Evolutionary conservation across 2,113 vertebrate species (phyloP).

Genomic region (Ciconia boyciana): DNA sequence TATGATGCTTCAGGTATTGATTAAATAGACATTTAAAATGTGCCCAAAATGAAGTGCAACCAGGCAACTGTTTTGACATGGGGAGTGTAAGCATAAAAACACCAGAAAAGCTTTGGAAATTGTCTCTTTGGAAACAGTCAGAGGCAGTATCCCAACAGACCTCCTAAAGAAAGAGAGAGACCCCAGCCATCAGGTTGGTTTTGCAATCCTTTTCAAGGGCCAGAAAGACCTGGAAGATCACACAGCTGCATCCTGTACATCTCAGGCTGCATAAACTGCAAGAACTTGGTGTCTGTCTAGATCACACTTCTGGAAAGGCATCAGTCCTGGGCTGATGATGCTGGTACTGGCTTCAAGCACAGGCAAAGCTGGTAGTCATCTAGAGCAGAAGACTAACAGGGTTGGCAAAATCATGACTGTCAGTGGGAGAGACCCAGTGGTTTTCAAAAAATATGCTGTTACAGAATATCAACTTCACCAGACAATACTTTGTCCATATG

Average conservation of each 20-base stretch:
- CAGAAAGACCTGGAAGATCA: background rate
- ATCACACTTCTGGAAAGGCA: background rate
- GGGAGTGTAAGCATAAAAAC: background rate
- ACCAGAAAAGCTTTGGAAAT: background rate
- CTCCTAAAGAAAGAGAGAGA: background rate
- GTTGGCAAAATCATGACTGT: background rate
- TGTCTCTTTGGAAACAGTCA: background rate
- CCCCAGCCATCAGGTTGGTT: fast-evolving
- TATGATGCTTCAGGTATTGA: background rate
- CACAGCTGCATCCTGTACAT: background rate
- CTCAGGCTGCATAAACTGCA: background rate
- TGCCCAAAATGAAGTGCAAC: background rate
- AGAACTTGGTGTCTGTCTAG: background rate
- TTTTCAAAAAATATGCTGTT: background rate
- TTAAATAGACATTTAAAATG: background rate
- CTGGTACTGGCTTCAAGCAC: background rate
- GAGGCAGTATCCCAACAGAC: background rate
- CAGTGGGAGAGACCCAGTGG: fast-evolving
- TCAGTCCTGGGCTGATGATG: fast-evolving
- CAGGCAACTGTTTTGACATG: background rate
- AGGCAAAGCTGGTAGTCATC: background rate
- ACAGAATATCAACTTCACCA: background rate
- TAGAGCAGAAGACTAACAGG: background rate
- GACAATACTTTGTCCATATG: fast-evolving
- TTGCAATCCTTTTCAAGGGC: background rate